phyloP scores from a whole-genome alignment of 1,140 invertebrate genomes.

The Saccostrea glomerata region DNA sequence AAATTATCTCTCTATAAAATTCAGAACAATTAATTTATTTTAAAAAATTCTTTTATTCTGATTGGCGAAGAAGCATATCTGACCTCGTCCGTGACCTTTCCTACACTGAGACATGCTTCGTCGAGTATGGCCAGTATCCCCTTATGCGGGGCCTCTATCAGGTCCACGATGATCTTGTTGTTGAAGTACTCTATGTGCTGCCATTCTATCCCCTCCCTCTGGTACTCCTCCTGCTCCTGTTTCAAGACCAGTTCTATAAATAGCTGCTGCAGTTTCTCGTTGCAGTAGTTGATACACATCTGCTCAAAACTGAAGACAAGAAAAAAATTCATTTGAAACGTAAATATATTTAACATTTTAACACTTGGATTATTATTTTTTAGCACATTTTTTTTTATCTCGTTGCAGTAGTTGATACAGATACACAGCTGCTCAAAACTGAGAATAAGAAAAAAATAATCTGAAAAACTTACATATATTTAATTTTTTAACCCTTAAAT shows the following conservation, averaged over 20 bases:
- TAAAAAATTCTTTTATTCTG: too few species aligned
- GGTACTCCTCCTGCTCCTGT: slow-evolving; percentile 97
- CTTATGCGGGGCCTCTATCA: slow-evolving; percentile 93
- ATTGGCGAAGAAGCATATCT: background rate
- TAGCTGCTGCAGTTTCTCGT: slow-evolving; percentile 97
- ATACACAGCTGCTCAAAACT: slow-evolving; percentile 96
- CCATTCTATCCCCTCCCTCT: slow-evolving; percentile 94
- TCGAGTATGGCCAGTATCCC: slow-evolving; percentile 96
- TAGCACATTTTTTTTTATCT: too few species aligned
- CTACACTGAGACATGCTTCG: slow-evolving; percentile 96
- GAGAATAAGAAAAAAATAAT: slow-evolving; percentile 49
- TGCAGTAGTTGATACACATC: slow-evolving; percentile 98
- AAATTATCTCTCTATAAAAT: too few species aligned
- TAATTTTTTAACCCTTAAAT: too few species aligned
- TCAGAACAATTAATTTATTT: background rate
- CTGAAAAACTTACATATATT: too few species aligned
- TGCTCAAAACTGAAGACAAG: slow-evolving; percentile 88
- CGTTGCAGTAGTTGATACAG: slow-evolving; percentile 99
- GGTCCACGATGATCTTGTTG: slow-evolving; percentile 90
- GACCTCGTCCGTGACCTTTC: slow-evolving; percentile 92
- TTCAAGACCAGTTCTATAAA: slow-evolving; percentile 97
- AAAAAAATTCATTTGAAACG: slow-evolving; percentile 39
- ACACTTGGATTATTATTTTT: too few species aligned
- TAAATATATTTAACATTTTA: too few species aligned
- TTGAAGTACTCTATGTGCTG: slow-evolving; percentile 91